Evolutionary conservation across 2,888 invertebrate species (phyloP), one percentile per base, ranked within the genome.

Genomic region (Meghimatium bilineatum): DNA sequence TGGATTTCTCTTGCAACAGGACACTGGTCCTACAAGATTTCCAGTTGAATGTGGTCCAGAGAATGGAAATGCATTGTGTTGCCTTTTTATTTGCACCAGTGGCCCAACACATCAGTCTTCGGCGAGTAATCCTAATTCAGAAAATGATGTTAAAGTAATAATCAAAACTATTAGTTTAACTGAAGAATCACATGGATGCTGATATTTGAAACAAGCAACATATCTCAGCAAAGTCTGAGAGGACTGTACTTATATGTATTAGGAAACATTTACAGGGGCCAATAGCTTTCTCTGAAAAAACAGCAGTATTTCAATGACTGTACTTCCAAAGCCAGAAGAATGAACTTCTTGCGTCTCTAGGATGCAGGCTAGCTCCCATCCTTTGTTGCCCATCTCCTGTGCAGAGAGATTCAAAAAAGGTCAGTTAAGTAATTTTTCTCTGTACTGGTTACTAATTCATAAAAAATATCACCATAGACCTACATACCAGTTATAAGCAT

Each of bases 321-420:
- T 20, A 1, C 71, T 26, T 8, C 78, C 69, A 63, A 88, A 63
- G 23, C 87, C 88, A 49, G 79, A 23, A 23, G 82, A 29, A 8
- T 38, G 67, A 8, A 36, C 49, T 67, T 90, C 90, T 5, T 90
- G 89, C 0, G 90, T 91, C 74, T 90, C 88, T 29, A 91, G 78
- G 36, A 90, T 88, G 63, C 90, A 88, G 12, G 92, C 91, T 32
- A 92, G 86, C 85, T 92, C 91, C 92, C 92, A 92, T 26, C 92
- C 92, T n/a, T 85, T 86, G 34, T 86, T 85, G 1, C 92, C 92
- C 90, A 91, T 90, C 14, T 83, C 76, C 77, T 78, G 78, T 38
- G 23, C 8, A 38, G 0, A 3, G 23, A 38, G 1, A 71, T 20
- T 38, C 8, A 71, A 71, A 71, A 1, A 38, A 8, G 17, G 1